These are phyloP conservation scores for Fabriciana adippe DNA, from an alignment of 2,888 invertebrate species.

Conservation along the genomic window DNA sequence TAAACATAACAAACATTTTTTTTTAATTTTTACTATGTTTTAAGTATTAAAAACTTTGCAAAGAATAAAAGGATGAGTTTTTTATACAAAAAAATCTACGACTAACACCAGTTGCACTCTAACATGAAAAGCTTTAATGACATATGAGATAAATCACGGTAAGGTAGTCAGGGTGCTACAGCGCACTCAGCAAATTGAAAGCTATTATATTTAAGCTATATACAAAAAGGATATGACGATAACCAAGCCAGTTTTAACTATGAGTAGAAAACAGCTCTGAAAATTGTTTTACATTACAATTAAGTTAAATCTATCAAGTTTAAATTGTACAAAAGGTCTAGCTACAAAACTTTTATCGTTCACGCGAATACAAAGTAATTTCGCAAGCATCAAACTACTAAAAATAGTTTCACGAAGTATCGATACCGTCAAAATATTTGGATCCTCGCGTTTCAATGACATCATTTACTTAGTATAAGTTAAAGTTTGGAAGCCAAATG, in stretches of 20 bases:
- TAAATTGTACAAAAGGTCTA: constrained; percentile 21
- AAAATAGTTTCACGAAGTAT: constrained; percentile 34
- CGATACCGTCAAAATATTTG: constrained; percentile 36
- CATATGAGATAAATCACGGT: constrained; percentile 25
- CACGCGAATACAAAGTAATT: constrained; percentile 22
- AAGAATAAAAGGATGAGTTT: constrained; percentile 9
- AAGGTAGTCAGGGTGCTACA: constrained; percentile 31
- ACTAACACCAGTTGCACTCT: constrained; percentile 20
- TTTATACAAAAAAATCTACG: constrained; percentile 5
- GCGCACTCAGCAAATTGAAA: constrained; percentile 42
- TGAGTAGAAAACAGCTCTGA: background rate
- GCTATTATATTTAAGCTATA: constrained; percentile 4
- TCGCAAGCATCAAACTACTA: constrained; percentile 27
- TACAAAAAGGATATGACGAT: background rate
- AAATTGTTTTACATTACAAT: constrained; percentile 3
- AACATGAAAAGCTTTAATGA: constrained; percentile 26
- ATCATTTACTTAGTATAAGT: constrained; percentile 36
- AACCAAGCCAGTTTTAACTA: too few relatives aligned
- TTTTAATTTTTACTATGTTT: constrained; percentile 10
- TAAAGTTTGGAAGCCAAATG: constrained; percentile 32
- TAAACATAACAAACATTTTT: too few relatives aligned
- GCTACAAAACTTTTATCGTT: constrained; percentile 23
- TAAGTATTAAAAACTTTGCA: constrained; percentile 3
- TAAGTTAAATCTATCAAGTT: constrained; percentile 35
- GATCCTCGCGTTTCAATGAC: constrained; percentile 36